These are phyloP conservation scores for Ceuthmochares aereus DNA, from an alignment of 2,113 vertebrate genomes.

Conservation along the genomic window DNA sequence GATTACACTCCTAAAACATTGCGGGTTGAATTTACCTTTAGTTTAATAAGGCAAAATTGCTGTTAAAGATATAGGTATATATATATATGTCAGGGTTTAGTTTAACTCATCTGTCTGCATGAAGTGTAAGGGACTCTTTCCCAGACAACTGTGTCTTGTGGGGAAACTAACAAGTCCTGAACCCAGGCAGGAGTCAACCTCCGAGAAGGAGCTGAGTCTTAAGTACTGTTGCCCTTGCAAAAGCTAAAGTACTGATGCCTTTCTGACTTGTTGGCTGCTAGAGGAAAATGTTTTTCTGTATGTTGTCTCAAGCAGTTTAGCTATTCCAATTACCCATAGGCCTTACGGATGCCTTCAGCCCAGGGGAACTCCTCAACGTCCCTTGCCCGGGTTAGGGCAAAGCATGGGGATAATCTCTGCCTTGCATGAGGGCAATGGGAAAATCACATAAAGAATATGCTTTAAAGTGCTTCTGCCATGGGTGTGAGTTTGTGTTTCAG, in stretches of 20 bases:
- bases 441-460: neutral
- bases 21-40: neutral
- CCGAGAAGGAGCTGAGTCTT: neutral
- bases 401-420: neutral
- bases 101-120: neutral
- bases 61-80: neutral
- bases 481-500: neutral
- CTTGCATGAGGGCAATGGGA: neutral
- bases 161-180: neutral
- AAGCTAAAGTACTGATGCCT: neutral
- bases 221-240: neutral
- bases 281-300: neutral
- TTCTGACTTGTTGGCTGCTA: neutral
- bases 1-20: neutral
- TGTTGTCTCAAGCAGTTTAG: neutral
- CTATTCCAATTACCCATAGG: neutral
- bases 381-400: neutral
- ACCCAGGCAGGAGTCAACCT: neutral
- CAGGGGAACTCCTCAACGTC: neutral
- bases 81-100: neutral
- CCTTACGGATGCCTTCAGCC: too few relatives aligned
- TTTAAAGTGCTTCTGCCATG: fast-evolving
- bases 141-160: neutral
- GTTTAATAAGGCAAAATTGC: neutral
- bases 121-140: neutral